Evolutionary conservation across 1,140 invertebrate species (phyloP), one percentile per base, ranked within the genome.

Genomic region (Trinorchestia longiramus): DNA sequence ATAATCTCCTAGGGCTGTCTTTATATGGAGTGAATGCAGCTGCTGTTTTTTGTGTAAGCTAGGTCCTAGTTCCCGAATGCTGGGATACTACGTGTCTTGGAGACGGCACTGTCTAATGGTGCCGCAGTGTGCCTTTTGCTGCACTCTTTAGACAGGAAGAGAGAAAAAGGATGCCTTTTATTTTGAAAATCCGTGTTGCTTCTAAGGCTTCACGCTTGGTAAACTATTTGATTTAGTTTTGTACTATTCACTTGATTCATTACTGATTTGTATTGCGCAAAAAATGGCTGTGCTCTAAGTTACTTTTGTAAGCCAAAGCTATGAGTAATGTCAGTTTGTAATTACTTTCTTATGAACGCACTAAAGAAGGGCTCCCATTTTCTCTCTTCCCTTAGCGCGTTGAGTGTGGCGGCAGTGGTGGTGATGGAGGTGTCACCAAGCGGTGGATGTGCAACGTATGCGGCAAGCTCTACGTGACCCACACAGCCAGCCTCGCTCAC

Each of bases 371-470:
- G 92, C 92, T 45, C 44, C 36, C 43, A 94, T 94, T 94, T 94
- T 94, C 92, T 94, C 92, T 94, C 92, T 94, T 45, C 92, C 92
- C 92, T 11, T 94, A 94, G 92, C 41, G 92, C 47, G 92, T 11
- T 94, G 92, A 94, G 92, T 94, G 43, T 94, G 92, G 92, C 44
- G 92, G 92, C 44, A 19, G 47, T n/a, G 87, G 87, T 91, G 88
- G 88, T 91, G 88, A 91, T 91, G 92, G 92, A 23, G 43, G 92
- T 94, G 3, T 94, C 44, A 44, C 92, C 92, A 45, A 94, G 92
- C 92, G 92, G 40, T 94, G 92, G 92, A 94, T 94, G 92, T 94
- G 92, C 92, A 94, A 94, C 92, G 92, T 94, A 8, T 94, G 92
- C 92, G 44, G 92, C 92, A 94, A 94, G 44, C 92, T 94, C 92